These are phyloP conservation scores for Eucriotettix oculatus DNA, from an alignment of 2,888 invertebrate genomes.

Conservation along the genomic window DNA sequence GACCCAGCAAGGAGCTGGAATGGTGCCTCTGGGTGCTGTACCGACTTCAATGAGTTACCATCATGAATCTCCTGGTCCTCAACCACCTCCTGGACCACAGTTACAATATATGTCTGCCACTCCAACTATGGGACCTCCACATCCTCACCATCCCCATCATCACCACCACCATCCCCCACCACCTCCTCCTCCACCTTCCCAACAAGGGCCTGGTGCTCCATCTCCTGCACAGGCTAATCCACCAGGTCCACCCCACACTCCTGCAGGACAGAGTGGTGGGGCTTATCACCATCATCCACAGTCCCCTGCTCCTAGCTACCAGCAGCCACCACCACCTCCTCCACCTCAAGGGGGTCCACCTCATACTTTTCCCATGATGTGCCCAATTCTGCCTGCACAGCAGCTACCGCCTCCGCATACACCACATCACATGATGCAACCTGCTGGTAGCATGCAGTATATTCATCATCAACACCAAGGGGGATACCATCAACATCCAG, in stretches of 20 bases:
- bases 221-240: constrained; percentile 21
- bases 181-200: constrained; percentile 14
- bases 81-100: constrained; percentile 25
- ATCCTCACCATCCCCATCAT: constrained; percentile 15
- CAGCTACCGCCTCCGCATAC: constrained; percentile 24
- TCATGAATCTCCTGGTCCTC: constrained; percentile 37
- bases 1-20: constrained; percentile 18
- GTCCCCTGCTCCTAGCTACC: constrained; percentile 24
- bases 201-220: constrained; percentile 29
- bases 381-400: constrained; percentile 41
- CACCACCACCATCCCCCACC: constrained; percentile 10
- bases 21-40: constrained; percentile 17
- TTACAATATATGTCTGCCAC: constrained; percentile 26
- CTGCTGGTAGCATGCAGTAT: constrained; percentile 32
- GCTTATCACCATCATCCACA: constrained; percentile 15
- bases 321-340: background rate
- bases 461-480: constrained; percentile 15
- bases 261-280: constrained; percentile 3
- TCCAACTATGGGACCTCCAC: constrained; percentile 24
- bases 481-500: background rate
- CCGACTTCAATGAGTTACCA: constrained; percentile 28
- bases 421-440: constrained; percentile 23
- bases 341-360: background rate
- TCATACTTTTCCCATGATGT: constrained; percentile 15
- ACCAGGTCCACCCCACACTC: constrained; percentile 5